Conservation (phyloP, 2,113 vertebrate species). For the Apeltes quadracus region DNA sequence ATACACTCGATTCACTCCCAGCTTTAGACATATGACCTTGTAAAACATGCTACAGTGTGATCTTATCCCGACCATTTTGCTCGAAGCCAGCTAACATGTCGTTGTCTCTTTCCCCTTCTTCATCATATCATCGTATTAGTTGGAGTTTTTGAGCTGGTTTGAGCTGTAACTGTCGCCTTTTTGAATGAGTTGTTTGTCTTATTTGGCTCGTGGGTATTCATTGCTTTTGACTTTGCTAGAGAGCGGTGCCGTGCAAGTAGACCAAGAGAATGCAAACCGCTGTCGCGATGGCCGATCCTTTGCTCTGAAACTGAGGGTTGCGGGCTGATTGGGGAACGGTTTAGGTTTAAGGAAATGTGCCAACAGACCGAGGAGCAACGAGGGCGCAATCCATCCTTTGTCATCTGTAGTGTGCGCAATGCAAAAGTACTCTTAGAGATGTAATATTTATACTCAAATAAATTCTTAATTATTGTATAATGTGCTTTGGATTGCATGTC, state of each 20-base stretch:
- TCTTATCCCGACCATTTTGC: conserved; percentile 37
- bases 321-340: neutral
- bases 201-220: conserved; percentile 16
- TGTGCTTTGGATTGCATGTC: conserved; percentile 74
- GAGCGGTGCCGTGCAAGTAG: conserved; percentile 11
- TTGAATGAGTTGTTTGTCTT: neutral
- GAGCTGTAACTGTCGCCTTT: conserved; percentile 21
- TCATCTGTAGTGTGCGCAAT: conserved; percentile 47
- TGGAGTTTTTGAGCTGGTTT: conserved; percentile 3
- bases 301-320: conserved; percentile 12
- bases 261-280: conserved; percentile 21
- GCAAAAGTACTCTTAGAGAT: conserved; percentile 49
- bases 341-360: conserved; percentile 12
- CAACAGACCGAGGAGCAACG: conserved; percentile 32
- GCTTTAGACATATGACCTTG: conserved; percentile 51
- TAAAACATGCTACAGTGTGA: conserved; percentile 43
- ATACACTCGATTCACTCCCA: conserved; percentile 40
- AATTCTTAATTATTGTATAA: conserved; percentile 67
- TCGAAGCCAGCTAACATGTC: no score
- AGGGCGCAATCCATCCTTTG: conserved; percentile 24
- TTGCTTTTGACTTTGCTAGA: conserved; percentile 4
- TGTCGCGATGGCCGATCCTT: conserved; percentile 25
- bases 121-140: conserved; percentile 9
- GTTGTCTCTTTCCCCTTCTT: no score
- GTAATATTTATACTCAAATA: conserved; percentile 73